phyloP scores from a whole-genome alignment of 2,797 vertebrate genomes.

The Scleropages formosus region DNA sequence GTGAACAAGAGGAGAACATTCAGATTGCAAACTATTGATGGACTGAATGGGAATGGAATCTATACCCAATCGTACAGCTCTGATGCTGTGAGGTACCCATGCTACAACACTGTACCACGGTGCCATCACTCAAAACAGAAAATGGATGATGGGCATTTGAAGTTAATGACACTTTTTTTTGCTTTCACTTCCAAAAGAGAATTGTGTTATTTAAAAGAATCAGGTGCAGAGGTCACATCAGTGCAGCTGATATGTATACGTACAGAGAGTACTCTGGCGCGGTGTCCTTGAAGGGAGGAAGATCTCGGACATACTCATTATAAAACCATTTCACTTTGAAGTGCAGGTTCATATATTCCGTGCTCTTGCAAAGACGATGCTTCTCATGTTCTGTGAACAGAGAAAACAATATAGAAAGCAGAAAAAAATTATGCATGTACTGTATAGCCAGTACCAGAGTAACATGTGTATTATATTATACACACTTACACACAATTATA shows the following conservation, averaged over 20 bases:
- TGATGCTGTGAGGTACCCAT: too few species aligned
- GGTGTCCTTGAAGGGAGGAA: slow-evolving; percentile 87
- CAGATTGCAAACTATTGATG: too few species aligned
- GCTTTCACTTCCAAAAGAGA: not conserved
- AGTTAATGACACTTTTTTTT: slow-evolving; percentile 3
- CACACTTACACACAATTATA: not conserved
- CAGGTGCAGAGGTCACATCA: not conserved
- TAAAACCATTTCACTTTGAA: slow-evolving; percentile 99
- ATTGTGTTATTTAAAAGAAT: not conserved
- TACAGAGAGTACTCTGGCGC: slow-evolving; percentile 95
- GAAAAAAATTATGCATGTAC: not conserved
- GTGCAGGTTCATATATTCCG: slow-evolving; percentile 99
- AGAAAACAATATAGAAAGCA: slow-evolving; percentile 32
- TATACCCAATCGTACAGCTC: too few species aligned
- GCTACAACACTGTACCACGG: too few species aligned
- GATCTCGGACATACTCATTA: slow-evolving; percentile 93
- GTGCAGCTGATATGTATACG: slow-evolving; percentile 58
- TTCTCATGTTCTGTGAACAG: slow-evolving; percentile 90
- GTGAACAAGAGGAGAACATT: too few species aligned
- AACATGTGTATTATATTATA: slow-evolving; percentile 16
- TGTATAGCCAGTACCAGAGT: not conserved
- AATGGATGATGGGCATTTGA: not conserved
- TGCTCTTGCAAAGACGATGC: slow-evolving; percentile 96
- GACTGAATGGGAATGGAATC: too few species aligned
- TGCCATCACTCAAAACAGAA: not conserved